These are phyloP conservation scores for Platycnemis pennipes DNA, from an alignment of 2,888 invertebrate species.

Conservation along the genomic window DNA sequence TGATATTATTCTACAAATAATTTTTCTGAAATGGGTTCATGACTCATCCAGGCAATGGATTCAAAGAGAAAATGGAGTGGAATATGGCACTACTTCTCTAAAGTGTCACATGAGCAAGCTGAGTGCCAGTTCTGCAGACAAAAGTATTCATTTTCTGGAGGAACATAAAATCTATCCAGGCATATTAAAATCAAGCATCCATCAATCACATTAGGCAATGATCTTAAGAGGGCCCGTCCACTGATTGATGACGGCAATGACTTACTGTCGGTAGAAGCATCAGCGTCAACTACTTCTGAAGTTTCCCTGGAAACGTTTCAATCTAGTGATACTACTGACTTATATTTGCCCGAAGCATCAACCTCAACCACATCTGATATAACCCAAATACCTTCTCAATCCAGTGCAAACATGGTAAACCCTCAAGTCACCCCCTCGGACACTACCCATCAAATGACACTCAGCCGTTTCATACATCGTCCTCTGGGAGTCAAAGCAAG, in stretches of 20 bases:
- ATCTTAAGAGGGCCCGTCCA: not conserved
- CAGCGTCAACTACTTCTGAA: not conserved
- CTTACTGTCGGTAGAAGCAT: not conserved
- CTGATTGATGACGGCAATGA: not conserved
- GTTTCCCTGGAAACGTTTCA: not conserved
- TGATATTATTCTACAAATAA: no score
- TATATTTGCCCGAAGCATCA: no score
- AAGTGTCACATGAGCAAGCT: not conserved
- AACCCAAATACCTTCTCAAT: no score
- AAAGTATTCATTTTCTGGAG: not conserved
- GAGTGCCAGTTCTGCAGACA: not conserved
- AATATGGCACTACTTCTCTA: not conserved
- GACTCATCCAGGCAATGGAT: not conserved
- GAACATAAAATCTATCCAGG: not conserved
- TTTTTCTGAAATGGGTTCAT: no score
- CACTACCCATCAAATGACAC: not conserved
- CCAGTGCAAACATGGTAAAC: no score
- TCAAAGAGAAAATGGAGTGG: not conserved
- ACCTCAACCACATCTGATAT: no score
- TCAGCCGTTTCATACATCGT: not conserved
- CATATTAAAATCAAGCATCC: not conserved
- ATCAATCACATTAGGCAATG: not conserved
- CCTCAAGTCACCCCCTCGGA: no score
- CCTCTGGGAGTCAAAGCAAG: not conserved
- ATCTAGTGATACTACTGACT: not conserved